Base-by-base conservation (phyloP, 2,113 vertebrate species). In the Pelusios castaneus region DNA sequence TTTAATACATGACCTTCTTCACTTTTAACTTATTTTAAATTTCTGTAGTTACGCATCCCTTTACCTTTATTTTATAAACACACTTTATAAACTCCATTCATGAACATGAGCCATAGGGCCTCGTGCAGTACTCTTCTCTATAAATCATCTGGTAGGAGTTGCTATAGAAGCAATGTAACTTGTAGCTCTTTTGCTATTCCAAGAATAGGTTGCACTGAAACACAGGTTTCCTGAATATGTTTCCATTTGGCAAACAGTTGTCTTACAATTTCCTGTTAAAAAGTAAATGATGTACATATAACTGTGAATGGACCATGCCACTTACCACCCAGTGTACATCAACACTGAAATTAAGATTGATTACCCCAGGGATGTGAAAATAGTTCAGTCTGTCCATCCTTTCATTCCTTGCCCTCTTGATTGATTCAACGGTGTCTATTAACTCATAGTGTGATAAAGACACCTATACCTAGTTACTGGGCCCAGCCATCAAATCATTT, bases 371-470 rank as follows among this genome's bases (percentile, higher is more conserved):
- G 89, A 93, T 92, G 85, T 92, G 85, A 95, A 47, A 75, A 67
- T 84, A 91, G 82, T 91, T 92, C 82, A 93, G 95, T 93, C 94
- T 93, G 90, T 96, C 29, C 86, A 34, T 85, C 94, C 84, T 88
- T 97, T 95, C 87, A 87, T 87, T 95, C 91, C 94, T 95, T 90
- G 10, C 88, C 85, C 94, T 93, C 95, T 97, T 85, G 95, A 92
- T 78, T 96, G 94, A 94, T 94, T 96, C 94, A 96, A 43, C 95
- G 94, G 90, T 95, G 94, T 95, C 93, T 94, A 92, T 97, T 97
- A 91, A 34, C 0, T 87, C 92, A 93, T 95, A 93, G 94, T 91
- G 94, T 95, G 92, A 93, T 91, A 89, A 95, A 92, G 95, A 95
- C 84, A 95, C 84, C 45, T 70, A 91, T 93, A 96, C 94, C 82